Conservation (phyloP, 2,888 invertebrate species). For the Lasioglossum marginatum region DNA sequence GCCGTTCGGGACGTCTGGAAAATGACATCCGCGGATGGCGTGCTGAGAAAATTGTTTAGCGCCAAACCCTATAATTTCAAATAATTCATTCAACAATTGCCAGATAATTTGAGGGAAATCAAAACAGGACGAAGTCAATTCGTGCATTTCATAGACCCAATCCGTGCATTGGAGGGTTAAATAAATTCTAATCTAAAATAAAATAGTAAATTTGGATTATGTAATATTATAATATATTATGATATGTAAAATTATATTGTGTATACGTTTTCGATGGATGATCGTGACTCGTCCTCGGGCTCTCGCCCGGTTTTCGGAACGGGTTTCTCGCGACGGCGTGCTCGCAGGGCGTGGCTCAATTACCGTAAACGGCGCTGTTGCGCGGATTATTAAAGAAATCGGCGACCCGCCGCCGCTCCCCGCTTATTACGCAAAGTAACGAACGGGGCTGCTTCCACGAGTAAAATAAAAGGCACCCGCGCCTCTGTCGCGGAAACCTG, state of each 20-base stretch:
- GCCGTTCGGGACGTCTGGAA: background rate
- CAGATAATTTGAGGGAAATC: too few species aligned
- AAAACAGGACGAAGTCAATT: background rate
- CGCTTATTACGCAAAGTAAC: slow-evolving; percentile 20
- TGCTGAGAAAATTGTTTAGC: background rate
- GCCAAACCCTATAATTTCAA: background rate
- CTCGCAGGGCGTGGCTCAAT: slow-evolving; percentile 43
- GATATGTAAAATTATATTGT: too few species aligned
- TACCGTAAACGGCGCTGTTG: slow-evolving; percentile 32
- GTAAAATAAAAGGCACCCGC: slow-evolving; percentile 21
- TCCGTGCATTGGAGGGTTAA: background rate
- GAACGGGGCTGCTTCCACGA: slow-evolving; percentile 7
- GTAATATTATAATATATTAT: too few species aligned
- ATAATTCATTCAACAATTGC: background rate
- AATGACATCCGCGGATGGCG: background rate
- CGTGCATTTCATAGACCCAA: background rate
- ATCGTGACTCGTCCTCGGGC: background rate
- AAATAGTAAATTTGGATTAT: too few species aligned
- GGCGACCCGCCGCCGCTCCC: background rate
- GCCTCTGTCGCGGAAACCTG: background rate
- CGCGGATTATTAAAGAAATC: slow-evolving; percentile 34
- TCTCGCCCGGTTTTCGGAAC: slow-evolving; percentile 1
- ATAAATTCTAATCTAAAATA: background rate
- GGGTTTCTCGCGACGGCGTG: slow-evolving; percentile 4
- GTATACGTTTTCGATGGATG: background rate